Conservation (phyloP, 2,797 vertebrate genomes). For the Pteropus rufus region DNA sequence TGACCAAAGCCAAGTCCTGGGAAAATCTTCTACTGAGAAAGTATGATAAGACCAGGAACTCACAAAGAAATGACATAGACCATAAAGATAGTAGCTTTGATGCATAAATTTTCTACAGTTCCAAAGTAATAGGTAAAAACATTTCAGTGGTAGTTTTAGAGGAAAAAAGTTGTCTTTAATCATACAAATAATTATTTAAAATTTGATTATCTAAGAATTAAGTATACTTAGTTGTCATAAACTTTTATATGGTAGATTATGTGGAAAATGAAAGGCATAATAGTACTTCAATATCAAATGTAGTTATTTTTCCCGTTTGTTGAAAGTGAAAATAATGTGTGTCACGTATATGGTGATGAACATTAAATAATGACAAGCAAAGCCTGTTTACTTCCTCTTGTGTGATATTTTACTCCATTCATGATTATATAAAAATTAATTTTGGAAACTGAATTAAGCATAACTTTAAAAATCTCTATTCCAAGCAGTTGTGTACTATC, state of each 20-base stretch:
- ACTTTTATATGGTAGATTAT: neutral
- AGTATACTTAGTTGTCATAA: neutral
- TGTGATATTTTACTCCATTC: neutral
- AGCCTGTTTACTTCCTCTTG: conserved; percentile 1
- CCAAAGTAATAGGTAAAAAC: neutral
- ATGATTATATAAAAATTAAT: conserved; percentile 44
- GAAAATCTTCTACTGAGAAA: neutral
- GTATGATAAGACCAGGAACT: neutral
- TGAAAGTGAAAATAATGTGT: neutral
- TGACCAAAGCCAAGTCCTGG: neutral
- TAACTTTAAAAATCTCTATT: neutral
- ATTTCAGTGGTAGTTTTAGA: neutral
- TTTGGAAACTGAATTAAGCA: conserved; percentile 27
- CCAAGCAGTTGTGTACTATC: neutral
- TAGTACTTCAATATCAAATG: neutral
- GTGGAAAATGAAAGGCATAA: neutral
- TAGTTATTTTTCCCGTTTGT: neutral
- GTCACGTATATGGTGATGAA: neutral
- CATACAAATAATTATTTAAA: neutral
- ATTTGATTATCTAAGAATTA: neutral
- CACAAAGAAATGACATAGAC: neutral
- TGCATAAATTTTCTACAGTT: neutral
- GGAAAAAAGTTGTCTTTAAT: neutral
- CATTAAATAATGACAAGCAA: neutral
- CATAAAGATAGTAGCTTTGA: neutral